Conservation (phyloP, 2,113 vertebrate genomes). For the Perognathus longimembris region DNA sequence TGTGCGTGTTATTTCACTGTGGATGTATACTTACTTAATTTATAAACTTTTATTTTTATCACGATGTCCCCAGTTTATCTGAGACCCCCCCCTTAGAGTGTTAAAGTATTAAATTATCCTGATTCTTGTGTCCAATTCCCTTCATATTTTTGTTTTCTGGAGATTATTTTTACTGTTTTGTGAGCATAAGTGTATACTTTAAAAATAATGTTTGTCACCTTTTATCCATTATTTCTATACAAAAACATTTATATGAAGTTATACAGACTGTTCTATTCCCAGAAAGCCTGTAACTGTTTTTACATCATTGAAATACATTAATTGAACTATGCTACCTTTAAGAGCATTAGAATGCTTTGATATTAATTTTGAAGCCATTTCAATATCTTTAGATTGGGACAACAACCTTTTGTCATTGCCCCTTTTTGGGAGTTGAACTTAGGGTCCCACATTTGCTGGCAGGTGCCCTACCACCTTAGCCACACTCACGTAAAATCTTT, state of each 20-base stretch:
- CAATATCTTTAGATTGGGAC: conserved; percentile 13
- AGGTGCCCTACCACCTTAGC: too few species aligned
- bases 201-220: conserved; percentile 1
- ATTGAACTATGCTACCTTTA: neutral
- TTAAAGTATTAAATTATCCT: neutral
- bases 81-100: neutral
- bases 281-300: neutral
- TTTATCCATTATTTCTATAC: neutral
- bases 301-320: neutral
- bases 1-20: neutral
- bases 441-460: too few species aligned
- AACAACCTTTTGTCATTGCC: neutral
- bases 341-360: conserved; percentile 52
- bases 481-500: neutral
- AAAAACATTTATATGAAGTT: neutral
- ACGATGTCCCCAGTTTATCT: neutral
- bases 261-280: neutral
- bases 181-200: neutral
- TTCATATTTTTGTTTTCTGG: conserved; percentile 31
- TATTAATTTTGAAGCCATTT: conserved; percentile 50
- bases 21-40: neutral
- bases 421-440: too few species aligned
- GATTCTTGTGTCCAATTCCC: neutral
- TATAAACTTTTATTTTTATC: neutral
- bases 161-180: neutral